phyloP scores from a whole-genome alignment of 2,888 invertebrate species.

The Saturnia pavonia region DNA sequence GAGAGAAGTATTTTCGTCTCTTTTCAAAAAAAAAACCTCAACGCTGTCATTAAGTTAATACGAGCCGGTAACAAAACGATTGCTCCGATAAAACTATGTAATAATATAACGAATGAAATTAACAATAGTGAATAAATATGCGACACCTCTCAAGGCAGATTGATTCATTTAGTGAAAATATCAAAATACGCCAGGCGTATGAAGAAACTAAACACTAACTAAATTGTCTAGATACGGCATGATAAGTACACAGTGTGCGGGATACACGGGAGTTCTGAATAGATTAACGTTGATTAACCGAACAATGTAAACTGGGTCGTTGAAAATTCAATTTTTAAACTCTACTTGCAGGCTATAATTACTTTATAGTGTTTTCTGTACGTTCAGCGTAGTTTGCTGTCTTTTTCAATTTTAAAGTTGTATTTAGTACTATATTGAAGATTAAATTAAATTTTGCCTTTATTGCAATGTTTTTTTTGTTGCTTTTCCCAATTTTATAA shows the following conservation, averaged over 20 bases:
- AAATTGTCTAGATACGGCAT: slow-evolving; percentile 34
- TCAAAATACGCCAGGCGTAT: not conserved
- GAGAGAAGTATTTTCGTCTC: too few relatives aligned
- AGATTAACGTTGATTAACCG: slow-evolving; percentile 58
- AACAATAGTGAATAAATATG: slow-evolving; percentile 17
- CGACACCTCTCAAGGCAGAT: slow-evolving; percentile 8
- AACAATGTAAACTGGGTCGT: slow-evolving; percentile 59
- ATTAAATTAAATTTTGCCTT: not conserved
- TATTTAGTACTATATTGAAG: not conserved
- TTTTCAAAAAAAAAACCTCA: too few relatives aligned
- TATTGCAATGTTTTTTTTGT: too few relatives aligned
- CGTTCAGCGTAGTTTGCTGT: not conserved
- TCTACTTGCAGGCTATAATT: slow-evolving; percentile 13
- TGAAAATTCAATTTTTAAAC: slow-evolving; percentile 49
- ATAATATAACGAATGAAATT: not conserved
- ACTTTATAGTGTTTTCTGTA: slow-evolving; percentile 14
- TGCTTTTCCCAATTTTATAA: too few relatives aligned
- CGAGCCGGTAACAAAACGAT: not conserved
- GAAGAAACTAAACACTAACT: slow-evolving; percentile 41
- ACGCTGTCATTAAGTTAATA: not conserved
- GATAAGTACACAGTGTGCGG: slow-evolving; percentile 43
- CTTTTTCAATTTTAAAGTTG: not conserved
- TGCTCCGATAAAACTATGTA: not conserved
- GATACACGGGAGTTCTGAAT: slow-evolving; percentile 44
- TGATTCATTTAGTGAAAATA: slow-evolving; percentile 3